Evolutionary conservation across 2,888 invertebrate species (phyloP).

Genomic region (Spodoptera littoralis): DNA sequence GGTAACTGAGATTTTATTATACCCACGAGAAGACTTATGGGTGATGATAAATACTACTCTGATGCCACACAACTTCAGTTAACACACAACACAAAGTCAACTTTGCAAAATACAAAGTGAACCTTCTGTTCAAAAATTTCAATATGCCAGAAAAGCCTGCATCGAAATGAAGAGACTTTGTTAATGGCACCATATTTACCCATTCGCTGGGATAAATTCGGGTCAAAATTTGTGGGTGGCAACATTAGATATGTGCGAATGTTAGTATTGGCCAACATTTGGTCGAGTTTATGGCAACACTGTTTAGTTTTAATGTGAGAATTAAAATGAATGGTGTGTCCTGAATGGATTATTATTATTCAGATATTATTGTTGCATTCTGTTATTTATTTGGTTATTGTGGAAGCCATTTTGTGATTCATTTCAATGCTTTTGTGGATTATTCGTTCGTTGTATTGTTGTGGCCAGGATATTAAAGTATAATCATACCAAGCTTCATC

Average conservation of each 20-base stretch:
- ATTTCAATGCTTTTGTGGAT: too few species aligned
- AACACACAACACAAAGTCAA: neutral
- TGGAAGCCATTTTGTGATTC: neutral
- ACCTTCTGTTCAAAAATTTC: conserved; percentile 14
- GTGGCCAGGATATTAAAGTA: too few species aligned
- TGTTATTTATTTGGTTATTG: neutral
- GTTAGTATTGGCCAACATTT: conserved; percentile 22
- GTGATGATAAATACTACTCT: too few species aligned
- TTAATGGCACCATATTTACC: conserved; percentile 52
- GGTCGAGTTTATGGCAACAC: conserved; percentile 18
- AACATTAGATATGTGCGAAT: conserved; percentile 43
- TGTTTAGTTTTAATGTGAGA: conserved; percentile 21
- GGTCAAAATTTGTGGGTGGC: conserved; percentile 45
- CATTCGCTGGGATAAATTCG: conserved; percentile 42
- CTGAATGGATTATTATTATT: neutral
- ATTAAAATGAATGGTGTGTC: conserved; percentile 4
- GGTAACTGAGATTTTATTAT: too few species aligned
- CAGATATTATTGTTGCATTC: neutral
- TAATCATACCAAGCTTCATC: too few species aligned
- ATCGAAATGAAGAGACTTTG: conserved; percentile 46
- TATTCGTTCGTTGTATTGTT: too few species aligned
- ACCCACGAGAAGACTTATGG: too few species aligned
- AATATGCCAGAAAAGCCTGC: conserved; percentile 23
- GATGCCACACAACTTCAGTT: too few species aligned
- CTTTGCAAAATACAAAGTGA: conserved; percentile 3